phyloP scores from a whole-genome alignment of 2,113 vertebrate genomes.

The Dissostichus mawsoni region DNA sequence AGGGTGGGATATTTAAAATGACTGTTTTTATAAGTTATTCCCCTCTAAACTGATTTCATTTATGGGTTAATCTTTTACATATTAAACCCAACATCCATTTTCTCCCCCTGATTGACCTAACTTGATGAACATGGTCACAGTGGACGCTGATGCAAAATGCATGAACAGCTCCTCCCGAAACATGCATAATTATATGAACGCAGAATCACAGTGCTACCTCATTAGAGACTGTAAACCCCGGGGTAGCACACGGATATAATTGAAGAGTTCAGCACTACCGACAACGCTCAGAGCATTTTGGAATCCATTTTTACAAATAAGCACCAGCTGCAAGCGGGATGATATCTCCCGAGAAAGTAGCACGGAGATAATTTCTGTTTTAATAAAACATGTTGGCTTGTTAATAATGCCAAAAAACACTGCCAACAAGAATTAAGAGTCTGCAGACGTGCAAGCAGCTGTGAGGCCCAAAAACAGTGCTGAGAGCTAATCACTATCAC shows the following conservation, averaged over 20 bases:
- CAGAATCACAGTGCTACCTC: constrained; percentile 23
- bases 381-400: not conserved
- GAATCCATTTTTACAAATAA: constrained; percentile 50
- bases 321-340: constrained; percentile 48
- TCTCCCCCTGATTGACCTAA: constrained; percentile 25
- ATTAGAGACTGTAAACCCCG: constrained; percentile 57
- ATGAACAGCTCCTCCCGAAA: constrained; percentile 36
- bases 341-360: not conserved
- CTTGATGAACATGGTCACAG: constrained; percentile 17
- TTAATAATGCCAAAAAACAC: not conserved
- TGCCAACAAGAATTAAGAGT: not conserved
- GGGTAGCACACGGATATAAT: constrained; percentile 49
- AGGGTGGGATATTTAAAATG: constrained; percentile 7
- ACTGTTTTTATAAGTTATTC: constrained; percentile 19
- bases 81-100: constrained; percentile 11
- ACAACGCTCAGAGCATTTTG: constrained; percentile 58
- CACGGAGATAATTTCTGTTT: constrained; percentile 1
- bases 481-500: not conserved
- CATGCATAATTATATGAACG: constrained; percentile 36
- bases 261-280: constrained; percentile 50
- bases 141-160: constrained; percentile 49
- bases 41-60: constrained; percentile 15
- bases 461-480: not conserved
- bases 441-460: not conserved
- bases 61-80: constrained; percentile 19